These are phyloP conservation scores for Pogonocichla stellata DNA, from an alignment of 2,113 vertebrate genomes.

Conservation along the genomic window DNA sequence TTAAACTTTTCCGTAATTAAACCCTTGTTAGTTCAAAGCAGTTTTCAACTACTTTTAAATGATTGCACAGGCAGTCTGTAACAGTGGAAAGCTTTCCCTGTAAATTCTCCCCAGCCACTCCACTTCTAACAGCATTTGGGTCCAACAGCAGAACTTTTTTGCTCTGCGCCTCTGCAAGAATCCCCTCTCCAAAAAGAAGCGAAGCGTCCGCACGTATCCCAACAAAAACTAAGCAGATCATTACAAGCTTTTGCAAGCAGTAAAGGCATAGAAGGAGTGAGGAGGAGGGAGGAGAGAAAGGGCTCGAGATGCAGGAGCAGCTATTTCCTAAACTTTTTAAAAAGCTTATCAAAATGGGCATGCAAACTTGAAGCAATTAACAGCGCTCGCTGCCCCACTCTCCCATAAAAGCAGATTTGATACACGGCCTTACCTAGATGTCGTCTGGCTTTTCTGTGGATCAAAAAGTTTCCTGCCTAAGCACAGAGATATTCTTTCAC, in stretches of 20 bases:
- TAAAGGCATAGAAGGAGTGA: slow-evolving; percentile 59
- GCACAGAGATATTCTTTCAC: slow-evolving; percentile 82
- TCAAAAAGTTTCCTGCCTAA: slow-evolving; percentile 82
- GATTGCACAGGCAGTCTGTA: slow-evolving; percentile 69
- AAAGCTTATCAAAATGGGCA: slow-evolving; percentile 57
- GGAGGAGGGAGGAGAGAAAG: slow-evolving; percentile 51
- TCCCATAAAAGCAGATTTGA: slow-evolving; percentile 68
- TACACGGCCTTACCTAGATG: slow-evolving; percentile 79
- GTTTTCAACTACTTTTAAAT: slow-evolving; percentile 74
- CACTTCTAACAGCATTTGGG: slow-evolving; percentile 60
- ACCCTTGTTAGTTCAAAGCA: slow-evolving; percentile 77
- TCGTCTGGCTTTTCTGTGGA: slow-evolving; percentile 79
- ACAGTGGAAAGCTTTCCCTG: slow-evolving; percentile 71
- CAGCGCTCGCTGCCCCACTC: slow-evolving; percentile 19
- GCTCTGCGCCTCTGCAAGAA: background rate
- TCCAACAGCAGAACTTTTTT: slow-evolving; percentile 65
- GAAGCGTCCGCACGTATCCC: background rate
- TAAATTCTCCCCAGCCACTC: slow-evolving; percentile 55
- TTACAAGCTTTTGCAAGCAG: slow-evolving; percentile 29
- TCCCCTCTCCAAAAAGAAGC: background rate
- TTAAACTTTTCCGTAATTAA: slow-evolving; percentile 82
- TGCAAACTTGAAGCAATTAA: slow-evolving; percentile 53
- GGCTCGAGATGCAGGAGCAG: background rate
- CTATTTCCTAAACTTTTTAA: slow-evolving; percentile 65
- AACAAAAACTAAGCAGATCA: background rate